These are phyloP conservation scores for Drosophila merina DNA, from an alignment of 2,888 invertebrate genomes.

Conservation along the genomic window DNA sequence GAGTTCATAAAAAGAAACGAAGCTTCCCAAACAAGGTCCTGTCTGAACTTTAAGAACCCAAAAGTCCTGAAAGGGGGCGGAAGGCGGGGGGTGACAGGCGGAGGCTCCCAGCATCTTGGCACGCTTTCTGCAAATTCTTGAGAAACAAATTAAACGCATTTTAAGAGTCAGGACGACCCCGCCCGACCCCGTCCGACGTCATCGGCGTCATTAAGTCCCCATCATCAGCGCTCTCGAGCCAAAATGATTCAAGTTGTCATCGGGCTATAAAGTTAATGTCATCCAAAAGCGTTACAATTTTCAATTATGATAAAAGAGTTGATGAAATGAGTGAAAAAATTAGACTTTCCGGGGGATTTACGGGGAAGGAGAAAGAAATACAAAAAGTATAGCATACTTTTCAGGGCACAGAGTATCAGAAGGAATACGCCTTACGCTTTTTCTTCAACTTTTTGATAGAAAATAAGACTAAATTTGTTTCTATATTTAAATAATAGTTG, in stretches of 20 bases:
- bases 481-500: neutral
- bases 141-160: slow-evolving; percentile 51
- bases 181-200: slow-evolving; percentile 13
- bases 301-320: slow-evolving; percentile 6
- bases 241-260: slow-evolving; percentile 25
- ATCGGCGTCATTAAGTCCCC: slow-evolving; percentile 32
- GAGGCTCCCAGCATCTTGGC: slow-evolving; percentile 10
- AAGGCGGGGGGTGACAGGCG: neutral
- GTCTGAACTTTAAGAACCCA: slow-evolving; percentile 1
- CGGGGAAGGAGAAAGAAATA: neutral
- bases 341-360: neutral
- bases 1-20: slow-evolving; percentile 68
- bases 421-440: neutral
- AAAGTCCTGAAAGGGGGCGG: neutral
- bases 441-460: too few relatives aligned
- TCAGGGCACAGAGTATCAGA: neutral
- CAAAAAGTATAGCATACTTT: neutral
- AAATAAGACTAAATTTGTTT: too few relatives aligned
- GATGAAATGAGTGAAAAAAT: neutral
- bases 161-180: slow-evolving; percentile 31
- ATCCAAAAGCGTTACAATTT: neutral
- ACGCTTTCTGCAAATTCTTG: slow-evolving; percentile 52
- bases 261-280: neutral
- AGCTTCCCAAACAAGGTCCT: slow-evolving; percentile 15
- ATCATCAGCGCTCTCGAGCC: slow-evolving; percentile 7